Evolutionary conservation across 1,140 invertebrate genomes (phyloP).

Genomic region (Rhopalosiphum maidis): DNA sequence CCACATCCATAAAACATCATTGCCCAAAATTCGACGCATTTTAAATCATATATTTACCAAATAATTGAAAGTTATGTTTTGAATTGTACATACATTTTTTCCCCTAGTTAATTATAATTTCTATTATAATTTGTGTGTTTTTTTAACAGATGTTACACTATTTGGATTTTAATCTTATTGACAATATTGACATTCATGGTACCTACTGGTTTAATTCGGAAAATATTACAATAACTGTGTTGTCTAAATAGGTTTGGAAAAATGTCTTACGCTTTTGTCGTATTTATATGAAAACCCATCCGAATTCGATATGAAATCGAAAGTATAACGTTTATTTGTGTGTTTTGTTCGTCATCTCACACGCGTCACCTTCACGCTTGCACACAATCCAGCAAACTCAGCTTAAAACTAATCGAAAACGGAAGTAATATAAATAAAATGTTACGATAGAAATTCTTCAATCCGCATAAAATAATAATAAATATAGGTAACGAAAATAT

Average conservation of each 20-base stretch:
- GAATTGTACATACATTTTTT: too few species aligned
- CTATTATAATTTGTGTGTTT: too few species aligned
- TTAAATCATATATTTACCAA: background rate
- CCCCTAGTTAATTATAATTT: too few species aligned
- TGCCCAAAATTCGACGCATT: background rate
- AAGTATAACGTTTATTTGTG: background rate
- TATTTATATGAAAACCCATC: background rate
- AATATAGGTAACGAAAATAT: background rate
- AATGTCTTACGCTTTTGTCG: background rate
- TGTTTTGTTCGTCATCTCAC: background rate
- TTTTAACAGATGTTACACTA: too few species aligned
- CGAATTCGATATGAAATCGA: background rate
- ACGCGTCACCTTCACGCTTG: background rate
- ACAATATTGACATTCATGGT: too few species aligned
- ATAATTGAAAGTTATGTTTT: too few species aligned
- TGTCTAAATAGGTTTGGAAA: background rate
- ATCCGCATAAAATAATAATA: background rate
- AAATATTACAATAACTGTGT: background rate
- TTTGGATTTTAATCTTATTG: too few species aligned
- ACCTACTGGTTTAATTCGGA: too few species aligned
- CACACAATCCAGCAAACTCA: background rate
- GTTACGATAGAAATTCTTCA: background rate
- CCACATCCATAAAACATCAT: background rate
- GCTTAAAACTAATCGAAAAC: background rate
- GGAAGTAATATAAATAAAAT: background rate